phyloP scores from a whole-genome alignment of 2,888 invertebrate species.

The Microctonus brassicae region DNA sequence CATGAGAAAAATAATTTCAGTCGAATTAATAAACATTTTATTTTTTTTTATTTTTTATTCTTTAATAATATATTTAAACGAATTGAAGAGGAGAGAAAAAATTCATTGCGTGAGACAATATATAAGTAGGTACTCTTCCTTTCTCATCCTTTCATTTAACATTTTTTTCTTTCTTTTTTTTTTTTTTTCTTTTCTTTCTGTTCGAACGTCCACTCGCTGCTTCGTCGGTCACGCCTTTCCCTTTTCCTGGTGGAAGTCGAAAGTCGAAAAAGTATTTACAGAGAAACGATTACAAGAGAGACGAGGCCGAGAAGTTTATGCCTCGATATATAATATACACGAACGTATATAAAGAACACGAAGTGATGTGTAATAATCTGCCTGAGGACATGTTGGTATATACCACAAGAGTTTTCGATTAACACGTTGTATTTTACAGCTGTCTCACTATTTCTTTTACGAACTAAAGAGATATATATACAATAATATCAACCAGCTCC shows the following conservation, averaged over 20 bases:
- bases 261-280: neutral
- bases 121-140: neutral
- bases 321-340: neutral
- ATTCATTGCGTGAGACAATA: neutral
- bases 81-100: neutral
- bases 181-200: neutral
- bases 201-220: neutral
- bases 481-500: neutral
- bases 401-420: conserved; percentile 40
- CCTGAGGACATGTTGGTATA: conserved; percentile 29
- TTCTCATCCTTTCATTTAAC: neutral
- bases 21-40: too few relatives aligned
- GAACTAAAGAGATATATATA: neutral
- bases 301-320: neutral
- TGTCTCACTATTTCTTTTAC: conserved; percentile 13
- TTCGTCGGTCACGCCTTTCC: neutral
- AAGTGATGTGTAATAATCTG: neutral
- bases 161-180: too few relatives aligned
- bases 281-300: neutral
- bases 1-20: too few relatives aligned
- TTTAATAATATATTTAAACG: neutral
- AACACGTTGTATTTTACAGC: conserved; percentile 41
- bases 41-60: too few relatives aligned
- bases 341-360: neutral
- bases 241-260: neutral